Evolutionary conservation across 2,797 vertebrate genomes (phyloP).

Genomic region (Alfaro cultratus): DNA sequence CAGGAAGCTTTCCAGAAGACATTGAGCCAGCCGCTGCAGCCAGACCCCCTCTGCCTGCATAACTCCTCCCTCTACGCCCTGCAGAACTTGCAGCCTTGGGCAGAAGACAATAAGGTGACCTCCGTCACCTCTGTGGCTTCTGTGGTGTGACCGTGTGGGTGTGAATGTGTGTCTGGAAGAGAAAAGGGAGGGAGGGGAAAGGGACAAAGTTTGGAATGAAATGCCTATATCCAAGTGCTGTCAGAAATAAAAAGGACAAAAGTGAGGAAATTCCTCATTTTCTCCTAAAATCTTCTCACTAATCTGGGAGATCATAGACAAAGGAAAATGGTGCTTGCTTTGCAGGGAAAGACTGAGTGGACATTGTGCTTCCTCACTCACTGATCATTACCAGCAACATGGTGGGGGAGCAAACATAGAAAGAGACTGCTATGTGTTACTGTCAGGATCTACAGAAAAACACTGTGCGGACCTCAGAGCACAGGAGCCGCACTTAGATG

Average conservation of each 20-base stretch:
- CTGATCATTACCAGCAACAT: constrained; percentile 59
- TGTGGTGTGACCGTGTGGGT: constrained; percentile 75
- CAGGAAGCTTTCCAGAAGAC: constrained; percentile 97
- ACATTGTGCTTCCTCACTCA: constrained; percentile 48
- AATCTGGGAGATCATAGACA: constrained; percentile 48
- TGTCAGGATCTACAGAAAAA: constrained; percentile 44
- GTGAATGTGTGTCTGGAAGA: constrained; percentile 19
- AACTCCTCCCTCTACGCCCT: constrained; percentile 97
- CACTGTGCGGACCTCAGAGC: constrained; percentile 40
- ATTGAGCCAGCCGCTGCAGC: constrained; percentile 90
- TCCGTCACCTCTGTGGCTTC: constrained; percentile 86
- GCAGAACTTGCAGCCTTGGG: constrained; percentile 99
- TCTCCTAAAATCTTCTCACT: constrained; percentile 21
- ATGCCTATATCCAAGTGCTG: constrained; percentile 31
- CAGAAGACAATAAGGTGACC: constrained; percentile 94
- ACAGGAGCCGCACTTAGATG: constrained; percentile 46
- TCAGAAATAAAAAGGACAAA: constrained; percentile 47
- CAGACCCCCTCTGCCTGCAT: constrained; percentile 96
- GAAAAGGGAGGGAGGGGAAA: constrained; percentile 9
- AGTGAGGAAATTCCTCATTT: constrained; percentile 40
- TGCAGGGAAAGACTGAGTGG: constrained; percentile 41
- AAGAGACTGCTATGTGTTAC: constrained; percentile 56
- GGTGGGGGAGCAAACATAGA: constrained; percentile 43
- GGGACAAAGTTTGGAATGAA: constrained; percentile 28
- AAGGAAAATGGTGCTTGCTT: constrained; percentile 34